Evolutionary conservation across 2,113 vertebrate genomes (phyloP).

Genomic region (Pterophyllum scalare): DNA sequence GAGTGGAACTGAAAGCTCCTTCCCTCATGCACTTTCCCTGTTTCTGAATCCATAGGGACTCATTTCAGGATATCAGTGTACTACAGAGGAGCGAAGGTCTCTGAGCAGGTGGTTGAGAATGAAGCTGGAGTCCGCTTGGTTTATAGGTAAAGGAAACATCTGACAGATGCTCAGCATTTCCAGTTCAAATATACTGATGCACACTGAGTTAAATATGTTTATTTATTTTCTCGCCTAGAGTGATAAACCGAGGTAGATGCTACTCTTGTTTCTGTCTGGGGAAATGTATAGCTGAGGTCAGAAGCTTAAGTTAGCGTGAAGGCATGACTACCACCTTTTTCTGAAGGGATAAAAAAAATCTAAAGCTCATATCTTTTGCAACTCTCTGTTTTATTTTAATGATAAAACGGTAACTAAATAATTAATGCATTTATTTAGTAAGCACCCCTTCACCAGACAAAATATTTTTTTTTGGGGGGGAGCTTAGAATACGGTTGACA

Average conservation of each 20-base stretch:
- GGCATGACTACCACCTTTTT: not conserved
- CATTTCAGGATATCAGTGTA: slow-evolving; percentile 81
- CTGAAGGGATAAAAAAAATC: not conserved
- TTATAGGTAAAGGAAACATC: slow-evolving; percentile 69
- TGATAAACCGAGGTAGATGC: not conserved
- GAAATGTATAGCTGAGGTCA: not conserved
- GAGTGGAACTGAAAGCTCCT: not conserved
- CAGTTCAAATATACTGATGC: not conserved
- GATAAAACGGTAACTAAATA: not conserved
- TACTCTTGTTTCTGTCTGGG: not conserved
- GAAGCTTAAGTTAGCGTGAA: not conserved
- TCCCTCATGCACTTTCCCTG: not conserved
- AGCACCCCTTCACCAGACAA: not conserved
- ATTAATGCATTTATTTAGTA: not conserved
- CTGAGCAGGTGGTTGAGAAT: slow-evolving; percentile 73
- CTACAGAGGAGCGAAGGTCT: slow-evolving; percentile 85
- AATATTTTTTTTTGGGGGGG: not conserved
- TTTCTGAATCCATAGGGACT: slow-evolving; percentile 75
- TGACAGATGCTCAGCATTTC: not conserved
- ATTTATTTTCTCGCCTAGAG: not conserved
- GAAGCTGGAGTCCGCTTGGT: slow-evolving; percentile 81
- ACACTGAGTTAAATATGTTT: not conserved
- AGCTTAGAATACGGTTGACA: not conserved
- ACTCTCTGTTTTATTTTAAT: not conserved
- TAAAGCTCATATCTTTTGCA: not conserved